These are phyloP conservation scores for Tyrannus savana DNA, from an alignment of 2,113 vertebrate species.

Conservation along the genomic window DNA sequence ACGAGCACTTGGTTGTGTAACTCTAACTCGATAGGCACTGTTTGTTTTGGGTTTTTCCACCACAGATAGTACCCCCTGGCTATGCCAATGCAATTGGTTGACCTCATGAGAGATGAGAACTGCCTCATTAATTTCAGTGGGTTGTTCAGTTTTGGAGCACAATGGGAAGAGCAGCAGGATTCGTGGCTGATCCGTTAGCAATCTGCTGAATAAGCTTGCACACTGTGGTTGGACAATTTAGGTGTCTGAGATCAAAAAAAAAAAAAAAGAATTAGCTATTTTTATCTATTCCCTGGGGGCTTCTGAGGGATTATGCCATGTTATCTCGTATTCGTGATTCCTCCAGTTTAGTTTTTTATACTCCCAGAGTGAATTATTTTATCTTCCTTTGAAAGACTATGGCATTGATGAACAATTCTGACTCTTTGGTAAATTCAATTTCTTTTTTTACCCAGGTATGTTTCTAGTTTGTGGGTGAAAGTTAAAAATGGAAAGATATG, in stretches of 20 bases:
- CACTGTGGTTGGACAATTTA: not conserved
- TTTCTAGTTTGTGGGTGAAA: not conserved
- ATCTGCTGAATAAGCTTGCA: slow-evolving; percentile 2
- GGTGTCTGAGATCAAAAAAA: not conserved
- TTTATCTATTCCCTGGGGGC: slow-evolving; percentile 1
- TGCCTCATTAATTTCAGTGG: slow-evolving; percentile 3
- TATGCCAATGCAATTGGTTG: not conserved
- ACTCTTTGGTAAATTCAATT: not conserved
- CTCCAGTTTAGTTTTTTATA: not conserved
- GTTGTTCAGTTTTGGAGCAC: slow-evolving; percentile 24
- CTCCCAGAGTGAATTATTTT: not conserved
- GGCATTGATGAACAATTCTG: not conserved
- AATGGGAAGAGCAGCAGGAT: slow-evolving; percentile 12
- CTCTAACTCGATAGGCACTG: not conserved
- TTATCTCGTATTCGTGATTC: not conserved
- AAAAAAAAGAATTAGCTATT: not conserved
- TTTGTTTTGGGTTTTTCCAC: slow-evolving; percentile 42
- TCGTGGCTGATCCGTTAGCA: not conserved
- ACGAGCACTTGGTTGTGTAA: not conserved
- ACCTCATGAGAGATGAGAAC: slow-evolving; percentile 35
- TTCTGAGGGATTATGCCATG: not conserved
- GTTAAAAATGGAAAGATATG: not conserved
- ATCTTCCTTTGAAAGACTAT: not conserved
- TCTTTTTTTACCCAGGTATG: not conserved
- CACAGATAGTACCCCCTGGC: not conserved